These are phyloP conservation scores for Apis mellifera DNA, from an alignment of 1,140 invertebrate genomes.

Conservation along the genomic window DNA sequence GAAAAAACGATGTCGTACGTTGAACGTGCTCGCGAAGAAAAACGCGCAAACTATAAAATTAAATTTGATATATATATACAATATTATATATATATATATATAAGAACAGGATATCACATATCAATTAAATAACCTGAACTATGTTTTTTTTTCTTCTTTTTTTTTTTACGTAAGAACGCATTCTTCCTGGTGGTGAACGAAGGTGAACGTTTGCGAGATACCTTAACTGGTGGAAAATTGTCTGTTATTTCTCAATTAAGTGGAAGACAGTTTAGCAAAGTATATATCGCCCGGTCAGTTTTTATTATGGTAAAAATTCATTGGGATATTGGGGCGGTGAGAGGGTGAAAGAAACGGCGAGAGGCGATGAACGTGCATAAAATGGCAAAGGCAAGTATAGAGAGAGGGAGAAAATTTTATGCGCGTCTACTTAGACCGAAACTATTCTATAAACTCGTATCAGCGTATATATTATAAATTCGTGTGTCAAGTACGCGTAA, in stretches of 20 bases:
- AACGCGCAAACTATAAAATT: background rate
- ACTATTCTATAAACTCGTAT: constrained; percentile 31
- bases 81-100: background rate
- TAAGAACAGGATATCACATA: background rate
- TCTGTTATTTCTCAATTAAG: constrained; percentile 65
- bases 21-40: background rate
- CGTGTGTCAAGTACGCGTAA: constrained; percentile 9
- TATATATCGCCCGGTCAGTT: constrained; percentile 41
- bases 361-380: constrained; percentile 38
- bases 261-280: constrained; percentile 27
- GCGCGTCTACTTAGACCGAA: constrained; percentile 23
- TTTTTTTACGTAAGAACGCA: constrained; percentile 43
- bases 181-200: constrained; percentile 47
- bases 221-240: constrained; percentile 54
- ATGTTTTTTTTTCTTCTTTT: constrained; percentile 30
- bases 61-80: background rate
- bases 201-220: constrained; percentile 34
- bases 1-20: background rate
- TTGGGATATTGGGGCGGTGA: constrained; percentile 38
- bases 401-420: background rate
- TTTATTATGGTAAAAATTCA: constrained; percentile 36
- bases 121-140: constrained; percentile 34
- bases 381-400: constrained; percentile 19
- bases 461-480: constrained; percentile 20
- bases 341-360: constrained; percentile 41